Evolutionary conservation across 2,888 invertebrate genomes (phyloP), one percentile per base, ranked within the genome.

Genomic region (Meiosimyza decipiens): DNA sequence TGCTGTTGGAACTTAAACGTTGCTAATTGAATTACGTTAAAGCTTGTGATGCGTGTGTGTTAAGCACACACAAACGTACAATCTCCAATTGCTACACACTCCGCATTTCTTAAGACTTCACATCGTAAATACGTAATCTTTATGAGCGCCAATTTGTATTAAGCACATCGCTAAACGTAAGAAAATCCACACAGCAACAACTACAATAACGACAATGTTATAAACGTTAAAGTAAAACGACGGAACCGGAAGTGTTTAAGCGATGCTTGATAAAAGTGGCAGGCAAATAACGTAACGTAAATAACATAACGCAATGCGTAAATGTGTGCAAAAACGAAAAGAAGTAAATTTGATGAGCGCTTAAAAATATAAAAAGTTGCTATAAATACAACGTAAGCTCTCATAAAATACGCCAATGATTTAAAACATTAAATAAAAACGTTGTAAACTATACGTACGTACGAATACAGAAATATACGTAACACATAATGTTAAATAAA

Each of bases 231-330:
- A 60, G 28, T 40, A 28, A 52, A 63, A n/a, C 47, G 52, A 28
- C 40, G 57, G 60, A 55, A 55, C 47, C 72, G 68, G 67, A 72
- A 72, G 68, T 72, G 72, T 68, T 72, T 67, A 72, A 67, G 67
- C 18, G 72, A 67, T 60, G 66, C 33, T 54, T 16, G 54, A 66
- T 54, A 54, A 66, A 16, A 57, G 57, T 13, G 63, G 40, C 47
- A n/a, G 40, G 40, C 40, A 40, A 40, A 40, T 54, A 54, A n/a
- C 54, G 54, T 54, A 54, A 16, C 6, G 54, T 12, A 18, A 54
- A 54, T 18, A 40, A 40, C 40, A 40, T 5, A 40, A 40, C 9
- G 40, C 40, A 54, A 13, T 54, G 16, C 16, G 54, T n/a, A n/a
- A 54, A 54, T 16, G 18, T 18, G 54, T 16, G 16, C 16, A 54